Base-by-base conservation (phyloP, 2,888 invertebrate species). In the Lissocephala sabroskyi region DNA sequence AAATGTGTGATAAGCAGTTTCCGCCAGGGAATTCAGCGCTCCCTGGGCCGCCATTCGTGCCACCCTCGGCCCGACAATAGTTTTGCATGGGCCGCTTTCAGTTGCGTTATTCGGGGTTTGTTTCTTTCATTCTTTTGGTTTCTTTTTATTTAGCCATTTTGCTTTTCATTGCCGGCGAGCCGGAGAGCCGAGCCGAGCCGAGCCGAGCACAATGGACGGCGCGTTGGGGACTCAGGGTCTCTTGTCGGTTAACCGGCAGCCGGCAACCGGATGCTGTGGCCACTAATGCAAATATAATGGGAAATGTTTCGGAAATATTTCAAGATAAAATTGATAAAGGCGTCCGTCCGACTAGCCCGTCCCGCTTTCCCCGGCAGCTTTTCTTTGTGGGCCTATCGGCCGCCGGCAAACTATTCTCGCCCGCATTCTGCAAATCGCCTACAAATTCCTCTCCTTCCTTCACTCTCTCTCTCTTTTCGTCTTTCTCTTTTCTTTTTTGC, bases 1-100 rank as follows among this genome's bases (percentile, higher is more conserved):
- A 76, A 78, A 79, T 80, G 76, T 78, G 73, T 78, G 80, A 78
- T 79, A 80, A 80, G 79, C 76, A 78, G 62, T 75, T 78, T 78
- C 65, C 78, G 76, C 70, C 53, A 37, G 76, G 76, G 73, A 79
- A 80, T 73, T 73, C 59, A 55, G 18, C 1, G 33, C 36, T 10
- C 19, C 7, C 36, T n/a, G n/a, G n/a, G n/a, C n/a, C n/a, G n/a
- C n/a, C n/a, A n/a, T n/a, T n/a, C n/a, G n/a, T n/a, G 36, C 36
- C 36, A 18, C 17, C n/a, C n/a, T n/a, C n/a, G n/a, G 17, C 6
- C 6, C 17, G 6, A 37, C 11, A 37, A 37, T 37, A 37, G 37
- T 37, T 37, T 37, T 37, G 37, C 37, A 23, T 37, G 18, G 11
- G 2, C 40, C 13, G 28, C 2, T 40, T 18, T 37, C 19, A 11